phyloP scores from a whole-genome alignment of 2,113 vertebrate genomes.

The Onychorhynchus coronatus region DNA sequence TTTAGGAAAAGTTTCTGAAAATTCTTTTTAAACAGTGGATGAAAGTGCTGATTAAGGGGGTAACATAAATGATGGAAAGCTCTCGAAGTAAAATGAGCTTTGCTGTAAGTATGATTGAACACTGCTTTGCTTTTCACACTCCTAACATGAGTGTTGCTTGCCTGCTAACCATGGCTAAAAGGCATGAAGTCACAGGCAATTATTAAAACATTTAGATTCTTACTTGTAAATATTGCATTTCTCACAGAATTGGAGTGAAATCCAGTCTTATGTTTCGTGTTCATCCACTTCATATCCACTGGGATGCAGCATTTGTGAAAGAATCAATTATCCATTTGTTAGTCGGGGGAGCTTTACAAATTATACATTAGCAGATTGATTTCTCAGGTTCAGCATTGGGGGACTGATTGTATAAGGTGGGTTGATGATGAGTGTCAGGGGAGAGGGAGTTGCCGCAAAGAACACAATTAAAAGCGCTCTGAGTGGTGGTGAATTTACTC shows the following conservation, averaged over 20 bases:
- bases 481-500: slow-evolving; percentile 74
- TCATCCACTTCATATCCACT: slow-evolving; percentile 63
- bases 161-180: slow-evolving; percentile 51
- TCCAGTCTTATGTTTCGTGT: slow-evolving; percentile 61
- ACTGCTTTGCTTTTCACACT: slow-evolving; percentile 66
- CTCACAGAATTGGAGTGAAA: slow-evolving; percentile 37
- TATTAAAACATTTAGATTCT: slow-evolving; percentile 37
- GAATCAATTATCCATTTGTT: slow-evolving; percentile 88
- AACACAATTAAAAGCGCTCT: slow-evolving; percentile 78
- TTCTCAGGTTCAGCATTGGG: slow-evolving; percentile 73
- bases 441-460: slow-evolving; percentile 74
- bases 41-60: neutral
- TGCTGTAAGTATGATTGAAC: slow-evolving; percentile 23
- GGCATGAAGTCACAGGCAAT: slow-evolving; percentile 31
- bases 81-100: slow-evolving; percentile 36
- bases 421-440: slow-evolving; percentile 74
- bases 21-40: neutral
- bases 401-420: slow-evolving; percentile 70
- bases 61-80: neutral
- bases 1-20: neutral
- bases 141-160: slow-evolving; percentile 2
- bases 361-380: slow-evolving; percentile 88
- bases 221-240: slow-evolving; percentile 56
- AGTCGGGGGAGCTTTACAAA: slow-evolving; percentile 80
- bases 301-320: slow-evolving; percentile 81